Conservation (phyloP, 2,797 vertebrate species). For the Coluber constrictor region DNA sequence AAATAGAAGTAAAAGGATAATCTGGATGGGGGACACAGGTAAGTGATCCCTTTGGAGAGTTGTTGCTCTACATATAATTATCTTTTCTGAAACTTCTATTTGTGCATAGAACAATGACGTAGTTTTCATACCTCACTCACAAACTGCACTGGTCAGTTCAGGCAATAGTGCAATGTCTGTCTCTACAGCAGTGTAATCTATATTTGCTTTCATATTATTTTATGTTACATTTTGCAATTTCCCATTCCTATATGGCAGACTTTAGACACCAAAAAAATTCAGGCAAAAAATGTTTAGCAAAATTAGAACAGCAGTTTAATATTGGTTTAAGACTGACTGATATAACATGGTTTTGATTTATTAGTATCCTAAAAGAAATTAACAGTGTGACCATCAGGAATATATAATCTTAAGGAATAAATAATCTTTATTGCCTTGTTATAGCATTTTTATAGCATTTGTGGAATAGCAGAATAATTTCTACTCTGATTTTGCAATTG, state of each 20-base stretch:
- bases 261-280: not conserved
- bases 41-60: not conserved
- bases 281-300: not conserved
- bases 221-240: not conserved
- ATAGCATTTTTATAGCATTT: not conserved
- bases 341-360: not conserved
- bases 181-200: not conserved
- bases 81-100: not conserved
- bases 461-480: not conserved
- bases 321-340: not conserved
- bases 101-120: not conserved
- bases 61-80: not conserved
- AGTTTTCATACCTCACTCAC: not conserved
- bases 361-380: not conserved
- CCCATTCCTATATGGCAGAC: not conserved
- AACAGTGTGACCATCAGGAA: not conserved
- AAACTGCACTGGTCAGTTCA: not conserved
- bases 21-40: not conserved
- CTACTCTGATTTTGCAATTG: not conserved
- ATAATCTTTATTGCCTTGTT: not conserved
- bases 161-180: not conserved
- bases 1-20: not conserved
- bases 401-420: not conserved
- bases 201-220: not conserved
- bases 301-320: not conserved